Conservation (phyloP, 1,140 invertebrate genomes). For the Solenopsis invicta region DNA sequence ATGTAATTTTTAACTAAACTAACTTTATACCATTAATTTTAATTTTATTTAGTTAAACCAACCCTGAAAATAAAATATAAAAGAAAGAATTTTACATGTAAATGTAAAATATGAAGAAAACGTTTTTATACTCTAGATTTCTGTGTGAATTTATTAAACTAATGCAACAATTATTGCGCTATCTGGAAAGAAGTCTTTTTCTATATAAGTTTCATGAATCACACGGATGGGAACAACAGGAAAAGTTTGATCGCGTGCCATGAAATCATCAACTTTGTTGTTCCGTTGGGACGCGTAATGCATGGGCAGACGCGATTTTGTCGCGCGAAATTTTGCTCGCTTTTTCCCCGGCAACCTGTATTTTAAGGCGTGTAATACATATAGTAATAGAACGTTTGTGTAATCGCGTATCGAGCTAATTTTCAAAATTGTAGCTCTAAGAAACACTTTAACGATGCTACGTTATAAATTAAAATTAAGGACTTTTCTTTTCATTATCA, state of each 20-base stretch:
- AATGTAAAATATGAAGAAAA: not conserved
- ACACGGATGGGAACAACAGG: not conserved
- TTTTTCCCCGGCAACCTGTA: conserved; percentile 20
- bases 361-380: conserved; percentile 7
- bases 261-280: conserved; percentile 40
- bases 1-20: too few species aligned
- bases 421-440: conserved; percentile 30
- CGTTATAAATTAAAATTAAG: conserved; percentile 4
- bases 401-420: not conserved
- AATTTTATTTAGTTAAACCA: too few species aligned
- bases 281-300: conserved; percentile 29
- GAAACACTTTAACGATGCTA: conserved; percentile 29
- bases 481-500: not conserved
- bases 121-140: not conserved
- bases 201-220: not conserved
- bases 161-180: not conserved
- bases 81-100: not conserved
- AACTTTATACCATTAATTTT: too few species aligned
- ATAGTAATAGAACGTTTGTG: conserved; percentile 6
- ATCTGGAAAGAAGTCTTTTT: not conserved
- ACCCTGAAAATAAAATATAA: not conserved
- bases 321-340: conserved; percentile 44
- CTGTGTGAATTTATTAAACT: not conserved
- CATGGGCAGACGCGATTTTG: conserved; percentile 4
- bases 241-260: conserved; percentile 21